These are phyloP conservation scores for cattle (Bos taurus) DNA, from an alignment of 2,113 vertebrate species.

Conservation along the genomic window DNA sequence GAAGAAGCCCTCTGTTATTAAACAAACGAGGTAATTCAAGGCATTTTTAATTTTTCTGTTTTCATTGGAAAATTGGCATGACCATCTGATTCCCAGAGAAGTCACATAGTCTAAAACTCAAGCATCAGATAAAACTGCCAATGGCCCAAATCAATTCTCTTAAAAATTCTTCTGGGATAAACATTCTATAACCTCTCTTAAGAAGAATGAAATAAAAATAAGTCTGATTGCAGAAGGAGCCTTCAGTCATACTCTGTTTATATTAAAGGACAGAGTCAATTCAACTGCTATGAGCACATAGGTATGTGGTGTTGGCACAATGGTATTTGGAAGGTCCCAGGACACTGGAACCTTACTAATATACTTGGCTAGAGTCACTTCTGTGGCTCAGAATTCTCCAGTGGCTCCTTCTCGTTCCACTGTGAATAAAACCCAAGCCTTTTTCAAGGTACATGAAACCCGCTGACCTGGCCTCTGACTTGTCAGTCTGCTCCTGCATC, in stretches of 20 bases:
- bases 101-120: not conserved
- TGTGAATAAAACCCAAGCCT: not conserved
- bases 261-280: not conserved
- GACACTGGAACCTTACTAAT: not conserved
- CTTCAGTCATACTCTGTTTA: not conserved
- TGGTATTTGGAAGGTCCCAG: not conserved
- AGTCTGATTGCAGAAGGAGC: not conserved
- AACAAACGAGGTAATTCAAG: not conserved
- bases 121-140: not conserved
- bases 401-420: not conserved
- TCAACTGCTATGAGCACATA: not conserved
- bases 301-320: not conserved
- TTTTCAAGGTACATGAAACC: not conserved
- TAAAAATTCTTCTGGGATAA: conserved; percentile 2
- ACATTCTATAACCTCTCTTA: not conserved
- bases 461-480: not conserved
- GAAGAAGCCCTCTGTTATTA: not conserved
- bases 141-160: not conserved
- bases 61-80: not conserved
- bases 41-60: not conserved
- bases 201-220: conserved; percentile 30
- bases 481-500: not conserved
- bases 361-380: not conserved
- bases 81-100: not conserved
- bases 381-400: not conserved